Evolutionary conservation across 1,140 invertebrate species (phyloP).

Genomic region (Drosophila nasuta): DNA sequence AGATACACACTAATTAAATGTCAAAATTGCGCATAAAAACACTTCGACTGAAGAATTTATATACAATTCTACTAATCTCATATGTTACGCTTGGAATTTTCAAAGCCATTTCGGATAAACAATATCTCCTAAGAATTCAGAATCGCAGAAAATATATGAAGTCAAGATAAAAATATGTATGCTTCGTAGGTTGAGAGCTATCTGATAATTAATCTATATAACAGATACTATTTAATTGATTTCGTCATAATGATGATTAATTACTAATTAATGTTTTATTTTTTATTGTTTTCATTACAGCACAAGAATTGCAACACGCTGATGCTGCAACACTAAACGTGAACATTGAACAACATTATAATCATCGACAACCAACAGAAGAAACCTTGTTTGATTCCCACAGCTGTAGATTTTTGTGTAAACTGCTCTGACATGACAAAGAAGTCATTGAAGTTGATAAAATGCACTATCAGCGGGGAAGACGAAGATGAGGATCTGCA

Average conservation of each 20-base stretch:
- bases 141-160: neutral
- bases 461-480: conserved; percentile 84
- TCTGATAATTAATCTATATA: no score
- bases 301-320: conserved; percentile 20
- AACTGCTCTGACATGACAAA: conserved; percentile 68
- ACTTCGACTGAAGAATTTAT: conserved; percentile 70
- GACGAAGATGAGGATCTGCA: conserved; percentile 84
- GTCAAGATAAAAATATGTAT: neutral
- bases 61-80: conserved; percentile 57
- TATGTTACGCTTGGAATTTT: conserved; percentile 63
- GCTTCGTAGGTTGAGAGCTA: no score
- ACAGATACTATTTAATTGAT: neutral
- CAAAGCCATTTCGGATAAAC: conserved; percentile 64
- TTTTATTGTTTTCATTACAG: conserved; percentile 20
- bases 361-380: conserved; percentile 1
- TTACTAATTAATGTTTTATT: neutral
- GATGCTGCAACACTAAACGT: conserved; percentile 26
- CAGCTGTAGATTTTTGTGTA: neutral
- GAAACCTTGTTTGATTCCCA: conserved; percentile 20
- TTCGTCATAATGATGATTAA: neutral
- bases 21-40: conserved; percentile 73
- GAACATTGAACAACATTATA: conserved; percentile 13
- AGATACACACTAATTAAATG: conserved; percentile 76
- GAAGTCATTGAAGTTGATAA: conserved; percentile 74
- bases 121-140: conserved; percentile 45